Evolutionary conservation across 1,140 invertebrate species (phyloP).

Genomic region (Potamilus streckersoni): DNA sequence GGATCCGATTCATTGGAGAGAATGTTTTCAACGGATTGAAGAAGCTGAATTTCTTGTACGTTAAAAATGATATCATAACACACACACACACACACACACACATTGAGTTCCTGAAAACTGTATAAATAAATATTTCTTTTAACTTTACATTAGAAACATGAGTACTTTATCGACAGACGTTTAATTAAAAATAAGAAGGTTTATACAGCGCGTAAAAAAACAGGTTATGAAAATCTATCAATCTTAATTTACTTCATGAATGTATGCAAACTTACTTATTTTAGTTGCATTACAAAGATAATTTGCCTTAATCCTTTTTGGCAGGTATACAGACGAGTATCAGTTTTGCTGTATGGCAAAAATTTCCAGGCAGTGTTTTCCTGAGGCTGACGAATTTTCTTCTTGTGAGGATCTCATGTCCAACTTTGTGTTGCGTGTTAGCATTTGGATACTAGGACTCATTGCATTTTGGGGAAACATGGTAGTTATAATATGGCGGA

Average conservation of each 20-base stretch:
- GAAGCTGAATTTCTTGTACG: slow-evolving; percentile 64
- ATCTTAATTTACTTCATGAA: too few relatives aligned
- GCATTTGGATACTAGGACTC: slow-evolving; percentile 77
- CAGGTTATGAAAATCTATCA: too few relatives aligned
- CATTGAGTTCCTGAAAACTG: too few relatives aligned
- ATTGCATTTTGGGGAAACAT: slow-evolving; percentile 75
- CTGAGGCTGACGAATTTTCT: slow-evolving; percentile 72
- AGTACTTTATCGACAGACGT: too few relatives aligned
- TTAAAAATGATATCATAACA: slow-evolving; percentile 18
- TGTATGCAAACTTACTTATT: too few relatives aligned
- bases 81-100: too few relatives aligned
- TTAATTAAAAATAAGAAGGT: too few relatives aligned
- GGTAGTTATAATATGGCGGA: slow-evolving; percentile 75
- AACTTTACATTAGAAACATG: too few relatives aligned
- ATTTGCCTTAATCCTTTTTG: neutral
- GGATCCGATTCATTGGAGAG: slow-evolving; percentile 57
- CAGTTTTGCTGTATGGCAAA: slow-evolving; percentile 71
- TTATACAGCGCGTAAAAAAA: too few relatives aligned
- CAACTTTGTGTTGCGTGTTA: slow-evolving; percentile 70
- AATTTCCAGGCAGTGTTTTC: slow-evolving; percentile 63
- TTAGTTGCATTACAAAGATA: too few relatives aligned
- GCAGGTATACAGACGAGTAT: slow-evolving; percentile 70
- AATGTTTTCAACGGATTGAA: slow-evolving; percentile 64
- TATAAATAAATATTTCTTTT: too few relatives aligned
- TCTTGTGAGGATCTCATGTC: slow-evolving; percentile 75